A percentile compares a stretch with the other conserved stretches of the same genome.
These are phyloP conservation scores for Gobius niger DNA, from an alignment of 2,113 vertebrate species.

Conservation along the genomic window DNA sequence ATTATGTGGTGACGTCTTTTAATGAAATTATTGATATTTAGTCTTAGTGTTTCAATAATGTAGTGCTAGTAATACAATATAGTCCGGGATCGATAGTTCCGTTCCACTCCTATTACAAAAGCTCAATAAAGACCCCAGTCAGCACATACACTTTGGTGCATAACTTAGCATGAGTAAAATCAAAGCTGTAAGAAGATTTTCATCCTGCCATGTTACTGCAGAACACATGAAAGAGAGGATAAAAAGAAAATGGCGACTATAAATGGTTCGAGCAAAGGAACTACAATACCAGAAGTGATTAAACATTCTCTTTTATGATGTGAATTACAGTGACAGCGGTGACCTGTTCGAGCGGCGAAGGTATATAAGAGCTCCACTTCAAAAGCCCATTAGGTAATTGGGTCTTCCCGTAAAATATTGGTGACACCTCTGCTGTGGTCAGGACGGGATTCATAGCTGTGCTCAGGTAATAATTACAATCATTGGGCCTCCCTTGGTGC, in stretches of 20 bases:
- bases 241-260: not conserved
- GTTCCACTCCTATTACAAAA: slow-evolving; percentile 8
- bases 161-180: slow-evolving; percentile 6
- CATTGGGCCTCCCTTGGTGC: slow-evolving; percentile 34
- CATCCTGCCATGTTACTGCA: too few species aligned
- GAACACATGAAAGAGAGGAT: not conserved
- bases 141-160: slow-evolving; percentile 5
- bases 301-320: not conserved
- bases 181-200: not conserved
- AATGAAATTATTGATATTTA: slow-evolving; percentile 11
- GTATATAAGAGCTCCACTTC: slow-evolving; percentile 20
- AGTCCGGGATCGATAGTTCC: not conserved
- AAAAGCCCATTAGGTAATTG: slow-evolving; percentile 47
- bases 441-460: slow-evolving; percentile 34
- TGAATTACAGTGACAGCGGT: not conserved
- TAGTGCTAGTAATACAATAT: slow-evolving; percentile 10
- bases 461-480: slow-evolving; percentile 51
- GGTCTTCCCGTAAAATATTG: slow-evolving; percentile 30
- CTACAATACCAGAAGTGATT: not conserved
- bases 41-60: slow-evolving; percentile 9
- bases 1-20: slow-evolving; percentile 3
- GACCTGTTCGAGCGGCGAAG: slow-evolving; percentile 7
- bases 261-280: not conserved
- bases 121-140: slow-evolving; percentile 7
- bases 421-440: slow-evolving; percentile 33